Evolutionary conservation across 2,113 vertebrate genomes (phyloP), one percentile per base, ranked within the genome.

Genomic region (Nibea coibor): DNA sequence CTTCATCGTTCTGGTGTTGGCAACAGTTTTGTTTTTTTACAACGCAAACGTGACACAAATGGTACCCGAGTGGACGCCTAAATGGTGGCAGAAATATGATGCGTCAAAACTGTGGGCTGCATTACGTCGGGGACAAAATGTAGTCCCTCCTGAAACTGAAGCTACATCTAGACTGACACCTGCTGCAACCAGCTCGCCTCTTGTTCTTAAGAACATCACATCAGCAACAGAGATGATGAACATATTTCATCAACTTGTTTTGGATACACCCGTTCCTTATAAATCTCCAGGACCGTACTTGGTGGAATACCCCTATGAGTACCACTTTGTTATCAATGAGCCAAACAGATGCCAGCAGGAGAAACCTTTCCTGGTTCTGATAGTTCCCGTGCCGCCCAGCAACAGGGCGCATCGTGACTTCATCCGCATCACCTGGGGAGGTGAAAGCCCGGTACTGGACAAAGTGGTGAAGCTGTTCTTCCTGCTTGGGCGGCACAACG

Each of bases 341-440:
- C 85, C 90, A 0, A 24, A 85, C 1, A 93, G 85, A 63, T 95
- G 93, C 51, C 39, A 57, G 11, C 16, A 19, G 0, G 35, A 67
- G 47, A 39, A 88, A 0, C 93, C 95, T 0, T 96, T 96, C 68
- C 58, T 97, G 82, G 92, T 96, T 26, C 86, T 97, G 31, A 50
- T 97, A 0, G 80, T 28, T 16, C 94, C 92, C 0, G 91, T 94
- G 42, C 87, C 92, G 5, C 90, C 93, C 0, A 2, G 47, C n/a
- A 93, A 96, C 62, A 4, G 15, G 19, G 70, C 0, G 0, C 78
- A 80, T 0, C 85, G 96, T 0, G 5, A 88, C 0, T 43, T 75
- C 64, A 28, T 97, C 57, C 93, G 96, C 3, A 79, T n/a, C 4
- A 96, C 95, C 0, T 95, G 93, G 95, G 94, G 93, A 5, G 24